These are phyloP conservation scores for Poeciliopsis infans DNA, from an alignment of 2,797 vertebrate genomes.

Conservation along the genomic window DNA sequence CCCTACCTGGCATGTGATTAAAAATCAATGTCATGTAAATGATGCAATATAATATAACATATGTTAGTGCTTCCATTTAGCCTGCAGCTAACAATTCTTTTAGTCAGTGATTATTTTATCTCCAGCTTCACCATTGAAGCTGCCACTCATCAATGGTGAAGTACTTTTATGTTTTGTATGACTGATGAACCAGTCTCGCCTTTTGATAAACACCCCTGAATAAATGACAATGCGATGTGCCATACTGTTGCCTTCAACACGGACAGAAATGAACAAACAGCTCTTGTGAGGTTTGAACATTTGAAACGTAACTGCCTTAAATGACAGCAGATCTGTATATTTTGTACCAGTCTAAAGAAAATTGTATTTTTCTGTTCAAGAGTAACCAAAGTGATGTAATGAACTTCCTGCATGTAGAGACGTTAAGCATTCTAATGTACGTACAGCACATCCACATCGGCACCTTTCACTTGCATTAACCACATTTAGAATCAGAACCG, in stretches of 20 bases:
- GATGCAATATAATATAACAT: neutral
- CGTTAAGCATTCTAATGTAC: constrained; percentile 35
- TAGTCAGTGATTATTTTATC: neutral
- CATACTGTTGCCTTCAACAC: neutral
- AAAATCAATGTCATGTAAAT: neutral
- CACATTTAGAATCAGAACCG: constrained; percentile 26
- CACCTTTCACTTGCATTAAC: constrained; percentile 19
- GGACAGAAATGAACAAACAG: neutral
- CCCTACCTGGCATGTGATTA: neutral
- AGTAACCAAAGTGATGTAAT: constrained; percentile 61
- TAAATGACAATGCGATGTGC: neutral
- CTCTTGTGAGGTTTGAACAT: constrained; percentile 7
- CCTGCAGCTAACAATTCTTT: neutral
- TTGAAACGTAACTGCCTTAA: constrained; percentile 17
- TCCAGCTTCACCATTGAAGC: neutral
- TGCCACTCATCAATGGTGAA: neutral
- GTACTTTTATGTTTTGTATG: neutral
- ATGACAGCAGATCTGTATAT: constrained; percentile 58
- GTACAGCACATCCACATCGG: constrained; percentile 29
- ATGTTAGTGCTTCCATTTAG: neutral
- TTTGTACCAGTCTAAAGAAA: constrained; percentile 17
- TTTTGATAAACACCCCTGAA: neutral
- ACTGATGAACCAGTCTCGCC: neutral
- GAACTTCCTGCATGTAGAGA: constrained; percentile 38
- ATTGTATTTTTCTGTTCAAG: constrained; percentile 6